A percentile compares a stretch with the other conserved stretches of the same genome.
phyloP scores from a whole-genome alignment of 2,888 invertebrate species.

The Trichopoda pennipes region DNA sequence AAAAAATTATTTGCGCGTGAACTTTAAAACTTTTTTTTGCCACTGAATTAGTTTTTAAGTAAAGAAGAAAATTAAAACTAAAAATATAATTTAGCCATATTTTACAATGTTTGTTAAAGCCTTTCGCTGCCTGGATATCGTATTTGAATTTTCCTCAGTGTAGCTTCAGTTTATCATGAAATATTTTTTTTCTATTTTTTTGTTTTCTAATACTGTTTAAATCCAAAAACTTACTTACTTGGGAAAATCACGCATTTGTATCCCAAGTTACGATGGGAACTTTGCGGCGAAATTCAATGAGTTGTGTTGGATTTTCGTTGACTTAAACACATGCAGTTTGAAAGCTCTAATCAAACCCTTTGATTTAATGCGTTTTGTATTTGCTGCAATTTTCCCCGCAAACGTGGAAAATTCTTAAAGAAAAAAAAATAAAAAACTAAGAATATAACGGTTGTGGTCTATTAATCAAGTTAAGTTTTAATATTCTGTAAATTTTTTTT shows the following conservation, averaged over 20 bases:
- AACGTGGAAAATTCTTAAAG: constrained; percentile 15
- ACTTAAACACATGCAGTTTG: constrained; percentile 25
- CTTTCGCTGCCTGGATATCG: too few relatives aligned
- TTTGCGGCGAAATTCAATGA: constrained; percentile 70
- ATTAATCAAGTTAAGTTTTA: constrained; percentile 62
- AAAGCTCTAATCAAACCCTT: constrained; percentile 41
- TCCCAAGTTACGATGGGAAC: constrained; percentile 72
- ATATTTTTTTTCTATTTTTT: constrained; percentile 6
- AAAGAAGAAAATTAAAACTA: too few relatives aligned
- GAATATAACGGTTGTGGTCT: constrained; percentile 61
- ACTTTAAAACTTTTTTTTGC: too few relatives aligned
- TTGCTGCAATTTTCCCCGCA: constrained; percentile 14
- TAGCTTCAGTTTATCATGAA: constrained; percentile 49
- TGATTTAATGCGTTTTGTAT: constrained; percentile 49
- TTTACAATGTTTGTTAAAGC: too few relatives aligned
- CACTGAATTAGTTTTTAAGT: too few relatives aligned
- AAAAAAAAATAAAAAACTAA: constrained; percentile 5
- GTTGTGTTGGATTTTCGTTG: constrained; percentile 48
- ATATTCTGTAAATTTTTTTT: constrained; percentile 36
- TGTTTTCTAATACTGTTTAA: constrained; percentile 12
- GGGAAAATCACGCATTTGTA: constrained; percentile 77
- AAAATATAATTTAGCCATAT: too few relatives aligned
- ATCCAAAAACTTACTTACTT: constrained; percentile 77
- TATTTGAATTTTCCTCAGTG: constrained; percentile 41
- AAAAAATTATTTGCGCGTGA: too few relatives aligned